Evolutionary conservation across 2,797 vertebrate genomes (phyloP).

Genomic region (Protosalanx chinensis): DNA sequence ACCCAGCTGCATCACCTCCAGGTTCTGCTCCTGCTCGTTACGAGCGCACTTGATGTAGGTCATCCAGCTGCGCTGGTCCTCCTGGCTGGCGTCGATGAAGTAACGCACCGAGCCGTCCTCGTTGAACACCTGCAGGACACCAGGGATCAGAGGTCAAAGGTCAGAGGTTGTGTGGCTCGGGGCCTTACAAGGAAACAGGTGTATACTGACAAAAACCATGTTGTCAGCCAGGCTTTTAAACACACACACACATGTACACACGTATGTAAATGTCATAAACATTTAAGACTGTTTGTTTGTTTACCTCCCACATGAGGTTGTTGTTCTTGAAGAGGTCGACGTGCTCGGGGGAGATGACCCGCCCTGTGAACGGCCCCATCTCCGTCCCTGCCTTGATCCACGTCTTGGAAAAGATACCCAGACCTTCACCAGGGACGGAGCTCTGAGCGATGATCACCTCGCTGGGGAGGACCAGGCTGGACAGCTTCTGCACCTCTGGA

Average conservation of each 20-base stretch:
- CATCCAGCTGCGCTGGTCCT: slow-evolving; percentile 98
- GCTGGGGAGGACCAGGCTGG: slow-evolving; percentile 89
- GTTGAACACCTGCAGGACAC: slow-evolving; percentile 83
- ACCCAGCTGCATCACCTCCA: slow-evolving; percentile 93
- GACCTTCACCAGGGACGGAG: slow-evolving; percentile 89
- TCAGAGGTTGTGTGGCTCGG: no score
- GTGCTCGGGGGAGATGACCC: slow-evolving; percentile 88
- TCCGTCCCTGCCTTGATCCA: slow-evolving; percentile 97
- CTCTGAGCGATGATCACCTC: slow-evolving; percentile 97
- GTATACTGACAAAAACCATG: no score
- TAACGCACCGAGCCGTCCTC: slow-evolving; percentile 89
- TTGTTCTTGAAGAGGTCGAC: slow-evolving; percentile 97
- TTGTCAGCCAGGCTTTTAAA: neutral
- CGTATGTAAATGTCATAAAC: no score
- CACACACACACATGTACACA: neutral
- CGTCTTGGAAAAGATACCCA: slow-evolving; percentile 96
- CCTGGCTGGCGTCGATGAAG: slow-evolving; percentile 94
- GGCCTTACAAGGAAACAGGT: no score
- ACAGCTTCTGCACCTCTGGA: slow-evolving; percentile 92
- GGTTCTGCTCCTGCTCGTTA: slow-evolving; percentile 96
- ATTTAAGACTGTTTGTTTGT: neutral
- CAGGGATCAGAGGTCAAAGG: neutral
- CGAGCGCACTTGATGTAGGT: slow-evolving; percentile 96
- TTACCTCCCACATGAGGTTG: slow-evolving; percentile 98
- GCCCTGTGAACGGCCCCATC: slow-evolving; percentile 95